Conservation (phyloP, 1,140 invertebrate species). For the Thalassaphorura encarpata region DNA sequence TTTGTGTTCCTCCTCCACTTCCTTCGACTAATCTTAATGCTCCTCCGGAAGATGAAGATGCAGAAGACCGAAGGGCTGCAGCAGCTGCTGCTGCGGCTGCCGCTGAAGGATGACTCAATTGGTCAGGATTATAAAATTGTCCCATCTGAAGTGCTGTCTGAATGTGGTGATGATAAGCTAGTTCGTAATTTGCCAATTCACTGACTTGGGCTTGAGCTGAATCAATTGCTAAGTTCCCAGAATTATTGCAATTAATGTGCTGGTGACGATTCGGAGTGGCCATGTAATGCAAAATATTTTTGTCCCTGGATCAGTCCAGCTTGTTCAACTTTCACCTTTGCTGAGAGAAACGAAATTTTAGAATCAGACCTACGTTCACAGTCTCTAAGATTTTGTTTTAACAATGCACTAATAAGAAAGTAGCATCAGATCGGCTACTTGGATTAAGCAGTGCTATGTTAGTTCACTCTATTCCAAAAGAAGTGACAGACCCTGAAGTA, state of each 20-base stretch:
- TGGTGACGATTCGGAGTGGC: background rate
- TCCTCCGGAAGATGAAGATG: background rate
- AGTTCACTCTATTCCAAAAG: no score
- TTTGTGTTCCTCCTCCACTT: slow-evolving; percentile 6
- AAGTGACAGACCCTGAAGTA: no score
- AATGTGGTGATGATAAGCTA: slow-evolving; percentile 28
- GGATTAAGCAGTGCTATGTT: no score
- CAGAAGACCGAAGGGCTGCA: slow-evolving; percentile 20
- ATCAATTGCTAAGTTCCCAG: no score
- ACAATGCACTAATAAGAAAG: no score
- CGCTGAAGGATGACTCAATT: slow-evolving; percentile 29
- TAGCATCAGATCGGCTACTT: no score
- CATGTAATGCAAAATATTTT: background rate
- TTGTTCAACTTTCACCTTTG: background rate
- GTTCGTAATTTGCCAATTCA: slow-evolving; percentile 24
- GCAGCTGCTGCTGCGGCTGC: slow-evolving; percentile 33
- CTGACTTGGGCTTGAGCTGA: no score
- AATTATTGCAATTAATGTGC: no score
- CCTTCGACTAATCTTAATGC: background rate
- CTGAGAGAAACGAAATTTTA: no score
- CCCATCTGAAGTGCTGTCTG: slow-evolving; percentile 30
- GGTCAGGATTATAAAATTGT: slow-evolving; percentile 28
- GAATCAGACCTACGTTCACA: no score
- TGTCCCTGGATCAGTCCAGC: background rate
- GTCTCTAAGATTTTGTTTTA: no score